Base-by-base conservation (phyloP, 2,113 vertebrate species). In the Miniopterus natalensis region DNA sequence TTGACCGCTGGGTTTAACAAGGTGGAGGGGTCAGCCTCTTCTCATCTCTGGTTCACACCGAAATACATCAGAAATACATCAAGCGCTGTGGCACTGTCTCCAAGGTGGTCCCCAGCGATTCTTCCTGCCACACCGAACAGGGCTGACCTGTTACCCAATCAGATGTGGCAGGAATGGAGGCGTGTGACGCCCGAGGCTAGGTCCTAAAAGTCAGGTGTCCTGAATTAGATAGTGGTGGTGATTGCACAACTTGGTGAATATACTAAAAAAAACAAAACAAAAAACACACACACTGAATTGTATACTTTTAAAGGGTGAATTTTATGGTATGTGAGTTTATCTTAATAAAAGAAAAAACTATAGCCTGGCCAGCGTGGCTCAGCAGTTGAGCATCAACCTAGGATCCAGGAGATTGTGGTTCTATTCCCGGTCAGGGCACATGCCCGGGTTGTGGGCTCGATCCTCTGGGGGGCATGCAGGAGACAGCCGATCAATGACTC, bases 91-190 rank as follows among this genome's bases (percentile, higher is more conserved):
- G 57, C 18, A 13, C 57, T 40, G 17, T 29, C 47, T 80, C 84
- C 45, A 29, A 15, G n/a, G n/a, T 0, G 25, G 65, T 40, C n/a
- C n/a, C 36, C 66, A 27, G 0, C 6, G 20, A 1, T 15, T 45
- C 85, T 45, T n/a, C 9, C 68, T 29, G 25, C 29, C 86, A 23
- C 40, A 6, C 2, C 0, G 31, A 59, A 29, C 9, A 83, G 21
- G 3, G 40, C 47, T 49, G 36, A 53, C 42, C 61, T 15, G 23
- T 63, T 14, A 59, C 27, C 18, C 45, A n/a, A 10, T 0, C 10
- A 5, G 29, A 55, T 29, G 18, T n/a, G 3, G 81, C 49, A 27
- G 84, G 36, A 31, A 25, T 14, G n/a, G 14, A 3, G 29, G 63
- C 3, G 31, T 66, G 63, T 14, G 27, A 63, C 61, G 13, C 14